Conservation (phyloP, 2,888 invertebrate genomes). For the Geophilus truncorum region DNA sequence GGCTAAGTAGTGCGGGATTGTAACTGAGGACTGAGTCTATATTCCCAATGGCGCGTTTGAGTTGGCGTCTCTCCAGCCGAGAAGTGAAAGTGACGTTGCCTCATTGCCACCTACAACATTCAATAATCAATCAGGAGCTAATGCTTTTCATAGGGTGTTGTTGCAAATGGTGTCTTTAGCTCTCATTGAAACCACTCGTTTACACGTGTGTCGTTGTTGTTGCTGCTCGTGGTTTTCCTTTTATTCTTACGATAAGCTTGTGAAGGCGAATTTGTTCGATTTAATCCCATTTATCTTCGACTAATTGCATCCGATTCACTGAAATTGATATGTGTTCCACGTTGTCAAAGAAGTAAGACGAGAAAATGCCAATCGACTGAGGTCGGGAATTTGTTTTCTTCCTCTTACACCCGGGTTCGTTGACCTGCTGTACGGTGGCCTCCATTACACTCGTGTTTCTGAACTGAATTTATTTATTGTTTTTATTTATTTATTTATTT, state of each 20-base stretch:
- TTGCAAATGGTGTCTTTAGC: neutral
- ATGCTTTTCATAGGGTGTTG: neutral
- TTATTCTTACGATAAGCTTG: neutral
- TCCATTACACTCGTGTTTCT: neutral
- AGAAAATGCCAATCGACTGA: neutral
- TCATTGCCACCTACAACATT: neutral
- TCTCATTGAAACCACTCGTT: neutral
- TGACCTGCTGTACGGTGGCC: neutral
- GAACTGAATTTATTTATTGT: too few species aligned
- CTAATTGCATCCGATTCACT: neutral
- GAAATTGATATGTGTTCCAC: too few species aligned
- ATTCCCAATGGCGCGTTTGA: neutral
- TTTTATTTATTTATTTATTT: neutral
- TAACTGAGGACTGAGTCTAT: neutral
- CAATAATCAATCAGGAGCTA: neutral
- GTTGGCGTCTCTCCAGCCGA: neutral
- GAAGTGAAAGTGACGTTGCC: neutral
- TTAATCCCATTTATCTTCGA: neutral
- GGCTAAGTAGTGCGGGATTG: neutral
- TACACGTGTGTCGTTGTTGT: neutral
- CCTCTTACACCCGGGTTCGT: neutral
- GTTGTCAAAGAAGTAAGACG: too few species aligned
- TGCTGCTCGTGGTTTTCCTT: neutral
- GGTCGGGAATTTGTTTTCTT: neutral
- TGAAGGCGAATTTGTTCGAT: neutral